phyloP scores from a whole-genome alignment of 2,797 vertebrate species.

The Sarcoramphus papa region DNA sequence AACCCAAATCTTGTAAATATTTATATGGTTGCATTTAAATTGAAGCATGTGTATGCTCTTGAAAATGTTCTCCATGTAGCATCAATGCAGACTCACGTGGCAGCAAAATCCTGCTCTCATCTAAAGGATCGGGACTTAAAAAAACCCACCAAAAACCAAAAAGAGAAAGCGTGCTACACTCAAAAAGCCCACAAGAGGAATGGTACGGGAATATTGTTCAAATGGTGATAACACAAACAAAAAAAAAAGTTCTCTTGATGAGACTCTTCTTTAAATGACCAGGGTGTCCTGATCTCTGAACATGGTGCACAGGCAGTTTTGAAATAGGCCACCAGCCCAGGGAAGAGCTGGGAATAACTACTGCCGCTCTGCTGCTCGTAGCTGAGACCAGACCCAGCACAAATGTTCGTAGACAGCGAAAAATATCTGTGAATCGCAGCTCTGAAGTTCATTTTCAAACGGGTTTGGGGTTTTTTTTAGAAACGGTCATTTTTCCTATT shows the following conservation, averaged over 20 bases:
- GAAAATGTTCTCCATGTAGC: neutral
- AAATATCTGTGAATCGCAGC: neutral
- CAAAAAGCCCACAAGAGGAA: neutral
- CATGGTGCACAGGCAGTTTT: neutral
- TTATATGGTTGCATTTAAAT: neutral
- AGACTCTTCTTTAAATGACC: neutral
- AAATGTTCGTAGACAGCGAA: accelerated
- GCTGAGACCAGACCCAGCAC: neutral
- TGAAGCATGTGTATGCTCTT: neutral
- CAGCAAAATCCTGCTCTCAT: neutral
- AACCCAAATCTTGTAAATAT: neutral
- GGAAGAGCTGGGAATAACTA: neutral
- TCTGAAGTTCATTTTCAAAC: neutral
- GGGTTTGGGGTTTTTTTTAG: accelerated
- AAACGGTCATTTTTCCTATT: neutral
- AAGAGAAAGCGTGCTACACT: neutral
- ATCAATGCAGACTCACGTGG: accelerated
- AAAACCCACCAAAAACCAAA: neutral
- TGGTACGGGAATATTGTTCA: neutral
- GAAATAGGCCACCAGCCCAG: neutral
- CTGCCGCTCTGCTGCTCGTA: neutral
- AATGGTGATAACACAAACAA: neutral
- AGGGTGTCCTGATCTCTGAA: accelerated
- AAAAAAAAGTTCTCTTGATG: neutral
- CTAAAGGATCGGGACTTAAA: neutral